Evolutionary conservation across 2,888 invertebrate species (phyloP).

Genomic region (Trachelus stipa): DNA sequence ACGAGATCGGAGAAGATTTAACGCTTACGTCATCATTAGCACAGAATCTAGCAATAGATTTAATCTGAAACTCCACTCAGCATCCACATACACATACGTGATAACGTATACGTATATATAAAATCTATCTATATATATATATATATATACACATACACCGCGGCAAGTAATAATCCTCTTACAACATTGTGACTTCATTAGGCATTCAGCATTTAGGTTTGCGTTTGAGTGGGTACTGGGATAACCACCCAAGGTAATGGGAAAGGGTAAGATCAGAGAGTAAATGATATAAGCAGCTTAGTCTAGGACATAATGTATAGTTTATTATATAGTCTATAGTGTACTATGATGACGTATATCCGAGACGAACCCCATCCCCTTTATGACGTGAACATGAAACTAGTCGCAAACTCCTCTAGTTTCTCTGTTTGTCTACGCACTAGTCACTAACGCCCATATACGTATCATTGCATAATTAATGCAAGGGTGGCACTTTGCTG

Average conservation of each 20-base stretch:
- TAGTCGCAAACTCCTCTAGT: neutral
- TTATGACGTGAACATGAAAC: neutral
- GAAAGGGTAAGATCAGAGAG: neutral
- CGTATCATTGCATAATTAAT: neutral
- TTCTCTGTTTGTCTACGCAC: neutral
- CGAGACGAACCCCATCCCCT: neutral
- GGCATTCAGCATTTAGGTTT: conserved; percentile 48
- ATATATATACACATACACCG: conserved; percentile 11
- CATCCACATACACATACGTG: neutral
- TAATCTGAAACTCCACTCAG: neutral
- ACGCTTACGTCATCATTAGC: neutral
- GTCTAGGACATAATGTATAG: neutral
- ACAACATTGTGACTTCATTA: conserved; percentile 52
- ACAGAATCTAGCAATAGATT: neutral
- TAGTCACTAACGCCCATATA: neutral
- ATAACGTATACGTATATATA: neutral
- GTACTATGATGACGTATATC: neutral
- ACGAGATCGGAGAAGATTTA: neutral
- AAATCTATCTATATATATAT: neutral
- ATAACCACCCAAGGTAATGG: neutral
- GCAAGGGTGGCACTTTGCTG: neutral
- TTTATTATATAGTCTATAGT: neutral
- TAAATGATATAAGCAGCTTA: neutral
- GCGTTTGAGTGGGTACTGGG: neutral
- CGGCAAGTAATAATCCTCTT: conserved; percentile 53